phyloP scores from a whole-genome alignment of 2,797 vertebrate genomes.

The Echiichthys vipera region DNA sequence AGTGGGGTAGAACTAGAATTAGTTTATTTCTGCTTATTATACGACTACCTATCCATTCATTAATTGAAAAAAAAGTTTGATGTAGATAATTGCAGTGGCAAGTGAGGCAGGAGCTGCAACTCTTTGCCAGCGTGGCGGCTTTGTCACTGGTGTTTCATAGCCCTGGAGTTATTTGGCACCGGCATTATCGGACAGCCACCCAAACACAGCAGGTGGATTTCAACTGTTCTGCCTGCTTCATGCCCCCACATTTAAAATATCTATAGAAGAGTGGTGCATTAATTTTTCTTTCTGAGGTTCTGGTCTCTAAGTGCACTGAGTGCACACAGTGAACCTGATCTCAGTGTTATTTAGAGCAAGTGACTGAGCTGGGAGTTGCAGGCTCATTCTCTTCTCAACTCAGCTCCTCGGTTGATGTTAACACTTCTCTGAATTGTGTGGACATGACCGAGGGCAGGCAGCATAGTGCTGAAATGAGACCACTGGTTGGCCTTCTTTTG shows the following conservation, averaged over 20 bases:
- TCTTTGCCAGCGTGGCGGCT: slow-evolving; percentile 24
- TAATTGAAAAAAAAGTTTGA: background rate
- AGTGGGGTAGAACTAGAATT: background rate
- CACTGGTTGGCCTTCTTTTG: slow-evolving; percentile 30
- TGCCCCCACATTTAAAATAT: slow-evolving; percentile 26
- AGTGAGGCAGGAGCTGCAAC: slow-evolving; percentile 18
- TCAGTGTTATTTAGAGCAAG: slow-evolving; percentile 50
- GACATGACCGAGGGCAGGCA: slow-evolving; percentile 47
- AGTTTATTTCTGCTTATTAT: background rate
- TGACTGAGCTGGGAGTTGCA: slow-evolving; percentile 42
- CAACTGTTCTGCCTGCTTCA: background rate
- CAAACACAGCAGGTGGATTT: slow-evolving; percentile 21
- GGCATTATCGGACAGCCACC: slow-evolving; percentile 25
- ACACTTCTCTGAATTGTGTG: slow-evolving; percentile 49
- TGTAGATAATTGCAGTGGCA: slow-evolving; percentile 23
- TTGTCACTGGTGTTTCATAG: slow-evolving; percentile 45
- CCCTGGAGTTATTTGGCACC: slow-evolving; percentile 38
- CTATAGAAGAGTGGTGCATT: slow-evolving; percentile 8
- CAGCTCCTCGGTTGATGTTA: slow-evolving; percentile 58
- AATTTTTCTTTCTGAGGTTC: slow-evolving; percentile 26
- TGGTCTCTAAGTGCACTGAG: slow-evolving; percentile 22
- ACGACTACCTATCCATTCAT: slow-evolving; percentile 3
- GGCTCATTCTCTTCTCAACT: slow-evolving; percentile 31
- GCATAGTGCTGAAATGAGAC: slow-evolving; percentile 50
- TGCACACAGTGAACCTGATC: slow-evolving; percentile 44